These are phyloP conservation scores for Climacteris rufus DNA, from an alignment of 2,113 vertebrate genomes.

Conservation along the genomic window DNA sequence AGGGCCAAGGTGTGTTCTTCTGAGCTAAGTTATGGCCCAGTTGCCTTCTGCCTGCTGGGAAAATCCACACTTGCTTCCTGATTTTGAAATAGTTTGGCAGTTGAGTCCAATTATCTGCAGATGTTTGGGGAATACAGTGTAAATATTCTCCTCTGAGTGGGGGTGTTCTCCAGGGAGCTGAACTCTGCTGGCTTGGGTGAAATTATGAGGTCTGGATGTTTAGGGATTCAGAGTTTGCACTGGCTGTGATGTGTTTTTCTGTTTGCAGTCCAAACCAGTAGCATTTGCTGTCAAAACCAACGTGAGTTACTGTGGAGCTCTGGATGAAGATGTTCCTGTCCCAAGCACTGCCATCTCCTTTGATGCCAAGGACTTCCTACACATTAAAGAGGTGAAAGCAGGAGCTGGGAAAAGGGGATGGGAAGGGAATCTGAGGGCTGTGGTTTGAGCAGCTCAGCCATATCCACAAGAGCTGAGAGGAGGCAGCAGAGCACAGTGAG, in stretches of 20 bases:
- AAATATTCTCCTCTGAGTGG: neutral
- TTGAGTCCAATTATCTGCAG: neutral
- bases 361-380: constrained; percentile 97
- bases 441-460: neutral
- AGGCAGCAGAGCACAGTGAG: neutral
- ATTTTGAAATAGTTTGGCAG: neutral
- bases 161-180: neutral
- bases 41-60: neutral
- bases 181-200: neutral
- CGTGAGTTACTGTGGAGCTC: constrained; percentile 92
- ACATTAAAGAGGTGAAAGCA: constrained; percentile 92
- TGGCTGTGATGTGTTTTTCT: constrained; percentile 18
- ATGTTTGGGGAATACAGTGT: neutral
- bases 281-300: constrained; percentile 97
- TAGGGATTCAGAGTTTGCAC: neutral
- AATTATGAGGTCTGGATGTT: neutral
- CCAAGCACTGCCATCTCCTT: constrained; percentile 94
- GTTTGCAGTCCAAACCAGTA: constrained; percentile 86
- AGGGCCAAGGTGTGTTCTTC: constrained; percentile 86
- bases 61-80: neutral
- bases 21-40: rapidly evolving
- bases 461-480: neutral
- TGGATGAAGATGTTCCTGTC: constrained; percentile 96
- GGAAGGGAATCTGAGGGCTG: neutral
- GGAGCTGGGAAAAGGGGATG: neutral